A percentile compares a stretch with the other conserved stretches of the same genome.
These are phyloP conservation scores for Cassiopea xamachana DNA, from an alignment of 30 jellyfish, hydroid and myxozoan genomes.

Conservation along the genomic window DNA sequence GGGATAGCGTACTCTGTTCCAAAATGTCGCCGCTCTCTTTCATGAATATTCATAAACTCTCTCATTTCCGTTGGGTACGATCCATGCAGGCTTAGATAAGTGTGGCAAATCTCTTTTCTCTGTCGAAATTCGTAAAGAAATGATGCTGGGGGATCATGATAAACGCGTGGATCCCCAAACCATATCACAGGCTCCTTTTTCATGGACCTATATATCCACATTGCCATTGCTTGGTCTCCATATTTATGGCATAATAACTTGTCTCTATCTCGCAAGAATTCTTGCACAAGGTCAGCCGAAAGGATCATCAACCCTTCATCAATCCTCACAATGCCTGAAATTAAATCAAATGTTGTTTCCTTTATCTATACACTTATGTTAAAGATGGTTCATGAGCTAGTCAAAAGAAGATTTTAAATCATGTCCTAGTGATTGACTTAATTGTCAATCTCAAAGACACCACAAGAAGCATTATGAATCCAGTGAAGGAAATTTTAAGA, in stretches of 20 bases:
- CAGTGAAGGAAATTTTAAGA: no score
- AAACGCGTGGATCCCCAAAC: conserved; percentile 83
- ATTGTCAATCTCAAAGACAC: no score
- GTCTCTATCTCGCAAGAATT: conserved; percentile 54
- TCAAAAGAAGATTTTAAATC: no score
- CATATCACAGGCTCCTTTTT: conserved; percentile 72
- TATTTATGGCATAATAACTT: conserved; percentile 70
- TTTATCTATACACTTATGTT: neutral
- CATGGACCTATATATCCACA: conserved; percentile 87
- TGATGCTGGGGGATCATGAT: conserved; percentile 90
- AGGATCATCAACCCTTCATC: conserved; percentile 90
- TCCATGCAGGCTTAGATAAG: conserved; percentile 82
- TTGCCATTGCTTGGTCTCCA: conserved; percentile 93
- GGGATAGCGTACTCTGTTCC: conserved; percentile 59
- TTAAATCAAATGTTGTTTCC: neutral
- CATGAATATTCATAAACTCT: conserved; percentile 44
- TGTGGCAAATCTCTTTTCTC: conserved; percentile 83
- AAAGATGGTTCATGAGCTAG: no score
- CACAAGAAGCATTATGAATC: no score
- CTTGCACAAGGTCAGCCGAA: conserved; percentile 73
- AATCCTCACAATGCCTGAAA: conserved; percentile 75
- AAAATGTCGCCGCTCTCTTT: conserved; percentile 43
- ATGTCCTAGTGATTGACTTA: no score
- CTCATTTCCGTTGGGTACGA: conserved; percentile 79
- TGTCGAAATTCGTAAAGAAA: conserved; percentile 43